Percentiles rank a stretch among this genome's conserved stretches.
phyloP scores from a whole-genome alignment of 2,113 vertebrate species.

The Carassius carassius region DNA sequence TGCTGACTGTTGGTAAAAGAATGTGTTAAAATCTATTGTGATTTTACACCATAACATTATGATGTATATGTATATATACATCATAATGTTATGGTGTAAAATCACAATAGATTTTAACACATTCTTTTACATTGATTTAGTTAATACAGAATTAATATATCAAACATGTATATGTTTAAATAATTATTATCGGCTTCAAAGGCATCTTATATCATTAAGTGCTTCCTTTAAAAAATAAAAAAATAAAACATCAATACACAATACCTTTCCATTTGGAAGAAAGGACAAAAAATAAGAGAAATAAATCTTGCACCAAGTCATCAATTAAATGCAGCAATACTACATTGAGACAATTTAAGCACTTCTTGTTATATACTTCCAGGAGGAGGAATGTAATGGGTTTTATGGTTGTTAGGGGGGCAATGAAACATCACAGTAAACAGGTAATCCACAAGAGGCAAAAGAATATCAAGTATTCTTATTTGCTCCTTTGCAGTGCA shows the following conservation, averaged over 20 bases:
- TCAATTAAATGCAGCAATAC: not conserved
- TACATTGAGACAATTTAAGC: not conserved
- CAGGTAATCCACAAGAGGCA: constrained; percentile 37
- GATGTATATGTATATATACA: too few relatives aligned
- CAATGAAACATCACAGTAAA: constrained; percentile 34
- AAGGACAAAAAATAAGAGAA: not conserved
- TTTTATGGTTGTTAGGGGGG: constrained; percentile 33
- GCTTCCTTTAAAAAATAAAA: not conserved
- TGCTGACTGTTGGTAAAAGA: too few relatives aligned
- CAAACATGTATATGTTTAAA: not conserved
- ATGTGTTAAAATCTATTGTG: too few relatives aligned
- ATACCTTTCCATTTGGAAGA: constrained; percentile 21
- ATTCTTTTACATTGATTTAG: not conserved
- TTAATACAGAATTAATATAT: not conserved
- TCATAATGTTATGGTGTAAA: not conserved
- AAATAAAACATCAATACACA: constrained; percentile 4
- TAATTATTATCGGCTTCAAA: constrained; percentile 2
- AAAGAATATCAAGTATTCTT: constrained; percentile 40
- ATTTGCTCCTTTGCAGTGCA: not conserved
- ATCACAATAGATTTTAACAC: not conserved
- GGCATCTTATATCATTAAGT: not conserved
- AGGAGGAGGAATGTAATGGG: constrained; percentile 5
- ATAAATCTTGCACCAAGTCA: not conserved
- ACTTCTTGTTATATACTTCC: not conserved
- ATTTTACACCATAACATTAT: too few relatives aligned